Conservation (phyloP, 37 sponge, comb jelly and placozoan genomes). For the Agelas oroides region DNA sequence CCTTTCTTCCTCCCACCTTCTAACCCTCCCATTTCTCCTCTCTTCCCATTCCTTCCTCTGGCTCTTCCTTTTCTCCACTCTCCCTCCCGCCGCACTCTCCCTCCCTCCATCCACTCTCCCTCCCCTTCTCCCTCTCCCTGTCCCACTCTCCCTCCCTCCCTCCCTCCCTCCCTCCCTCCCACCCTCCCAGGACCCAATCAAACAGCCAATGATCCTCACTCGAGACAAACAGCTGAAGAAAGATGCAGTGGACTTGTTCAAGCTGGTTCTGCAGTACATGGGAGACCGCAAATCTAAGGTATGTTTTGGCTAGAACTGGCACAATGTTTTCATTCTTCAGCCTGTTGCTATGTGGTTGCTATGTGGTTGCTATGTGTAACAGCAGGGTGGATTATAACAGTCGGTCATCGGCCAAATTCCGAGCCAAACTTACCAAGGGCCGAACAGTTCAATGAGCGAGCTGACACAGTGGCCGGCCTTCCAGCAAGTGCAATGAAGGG, state of each 20-base stretch:
- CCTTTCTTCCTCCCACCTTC: background rate
- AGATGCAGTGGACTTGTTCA: conserved; percentile 87
- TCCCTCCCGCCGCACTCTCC: conserved; percentile 18
- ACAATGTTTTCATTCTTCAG: too few species aligned
- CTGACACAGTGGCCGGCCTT: too few species aligned
- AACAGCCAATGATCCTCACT: conserved; percentile 90
- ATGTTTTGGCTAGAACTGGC: too few species aligned
- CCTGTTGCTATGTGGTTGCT: too few species aligned
- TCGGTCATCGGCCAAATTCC: too few species aligned
- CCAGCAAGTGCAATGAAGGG: too few species aligned
- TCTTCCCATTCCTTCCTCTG: background rate
- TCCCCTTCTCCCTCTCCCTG: too few species aligned
- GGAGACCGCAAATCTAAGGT: conserved; percentile 73
- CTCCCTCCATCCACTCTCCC: background rate
- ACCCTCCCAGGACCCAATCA: conserved; percentile 93
- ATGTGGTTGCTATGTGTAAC: too few species aligned
- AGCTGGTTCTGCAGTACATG: conserved; percentile 87
- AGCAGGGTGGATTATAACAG: too few species aligned
- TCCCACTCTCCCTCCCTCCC: background rate
- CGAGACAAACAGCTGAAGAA: conserved; percentile 91
- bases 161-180: conserved; percentile 7
- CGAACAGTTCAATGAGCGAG: too few species aligned
- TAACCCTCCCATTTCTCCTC: background rate
- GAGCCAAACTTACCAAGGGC: too few species aligned
- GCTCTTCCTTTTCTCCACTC: background rate